A percentile compares a stretch with the other conserved stretches of the same genome.
Evolutionary conservation across 2,888 invertebrate species (phyloP).

Genomic region (Lasioglossum oenotherae): DNA sequence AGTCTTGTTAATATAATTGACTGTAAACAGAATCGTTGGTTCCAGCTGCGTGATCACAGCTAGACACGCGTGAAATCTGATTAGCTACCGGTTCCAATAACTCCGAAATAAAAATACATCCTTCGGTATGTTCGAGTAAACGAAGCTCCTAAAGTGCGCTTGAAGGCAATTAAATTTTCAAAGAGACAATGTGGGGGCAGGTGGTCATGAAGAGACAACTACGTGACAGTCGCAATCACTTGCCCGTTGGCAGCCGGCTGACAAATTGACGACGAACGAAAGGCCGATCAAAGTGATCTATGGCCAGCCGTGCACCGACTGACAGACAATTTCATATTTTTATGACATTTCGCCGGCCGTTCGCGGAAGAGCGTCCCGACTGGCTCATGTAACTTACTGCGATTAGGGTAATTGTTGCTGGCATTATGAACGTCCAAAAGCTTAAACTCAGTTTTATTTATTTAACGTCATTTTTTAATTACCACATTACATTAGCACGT

Average conservation of each 20-base stretch:
- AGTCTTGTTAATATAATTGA: background rate
- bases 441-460: background rate
- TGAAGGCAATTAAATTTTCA: background rate
- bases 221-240: constrained; percentile 1
- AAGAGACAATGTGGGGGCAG: background rate
- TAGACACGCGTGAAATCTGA: background rate
- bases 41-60: background rate
- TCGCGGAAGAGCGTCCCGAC: constrained; percentile 22
- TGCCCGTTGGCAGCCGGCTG: constrained; percentile 8
- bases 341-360: constrained; percentile 69
- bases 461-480: background rate
- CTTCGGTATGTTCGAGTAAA: background rate
- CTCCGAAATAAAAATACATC: background rate
- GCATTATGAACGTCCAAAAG: background rate
- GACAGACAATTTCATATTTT: constrained; percentile 66
- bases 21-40: background rate
- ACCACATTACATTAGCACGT: too few species aligned
- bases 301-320: constrained; percentile 44
- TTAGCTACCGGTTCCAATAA: background rate
- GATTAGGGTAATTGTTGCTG: background rate
- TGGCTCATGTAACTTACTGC: constrained; percentile 20
- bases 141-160: background rate
- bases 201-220: background rate
- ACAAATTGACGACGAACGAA: constrained; percentile 60
- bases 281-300: constrained; percentile 26